phyloP scores from a whole-genome alignment of 64 coral and sea anemone genomes.

The Platygyra sinensis region DNA sequence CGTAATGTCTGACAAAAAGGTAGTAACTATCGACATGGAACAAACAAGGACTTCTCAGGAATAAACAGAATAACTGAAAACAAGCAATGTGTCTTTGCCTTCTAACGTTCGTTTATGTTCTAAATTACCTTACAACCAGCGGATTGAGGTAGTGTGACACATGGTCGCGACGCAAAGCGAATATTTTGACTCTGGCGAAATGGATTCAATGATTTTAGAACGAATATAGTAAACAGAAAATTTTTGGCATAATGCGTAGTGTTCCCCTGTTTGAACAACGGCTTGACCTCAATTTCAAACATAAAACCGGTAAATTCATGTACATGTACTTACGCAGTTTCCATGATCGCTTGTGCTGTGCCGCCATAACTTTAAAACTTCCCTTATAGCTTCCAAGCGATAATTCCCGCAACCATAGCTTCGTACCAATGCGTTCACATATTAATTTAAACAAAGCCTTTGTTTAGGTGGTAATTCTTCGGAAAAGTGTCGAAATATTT shows the following conservation, averaged over 20 bases:
- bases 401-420: conserved; percentile 31
- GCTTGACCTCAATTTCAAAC: neutral
- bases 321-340: conserved; percentile 84
- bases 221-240: neutral
- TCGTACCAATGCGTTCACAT: conserved; percentile 17
- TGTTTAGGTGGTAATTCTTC: neutral
- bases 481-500: conserved; percentile 1
- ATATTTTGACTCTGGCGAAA: neutral
- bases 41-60: neutral
- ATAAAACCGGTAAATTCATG: neutral
- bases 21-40: neutral
- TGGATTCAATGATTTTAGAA: neutral
- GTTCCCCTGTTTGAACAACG: neutral
- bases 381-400: neutral
- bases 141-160: neutral
- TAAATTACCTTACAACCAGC: neutral
- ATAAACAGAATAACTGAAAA: neutral
- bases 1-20: neutral
- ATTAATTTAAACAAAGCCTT: neutral
- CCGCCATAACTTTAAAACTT: conserved; percentile 71
- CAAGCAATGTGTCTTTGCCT: neutral
- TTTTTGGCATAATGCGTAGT: neutral
- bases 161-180: neutral
- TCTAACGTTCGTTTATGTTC: neutral
- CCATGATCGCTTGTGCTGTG: conserved; percentile 82